phyloP scores from a whole-genome alignment of 2,113 vertebrate genomes.

The Pygoscelis antarcticus region DNA sequence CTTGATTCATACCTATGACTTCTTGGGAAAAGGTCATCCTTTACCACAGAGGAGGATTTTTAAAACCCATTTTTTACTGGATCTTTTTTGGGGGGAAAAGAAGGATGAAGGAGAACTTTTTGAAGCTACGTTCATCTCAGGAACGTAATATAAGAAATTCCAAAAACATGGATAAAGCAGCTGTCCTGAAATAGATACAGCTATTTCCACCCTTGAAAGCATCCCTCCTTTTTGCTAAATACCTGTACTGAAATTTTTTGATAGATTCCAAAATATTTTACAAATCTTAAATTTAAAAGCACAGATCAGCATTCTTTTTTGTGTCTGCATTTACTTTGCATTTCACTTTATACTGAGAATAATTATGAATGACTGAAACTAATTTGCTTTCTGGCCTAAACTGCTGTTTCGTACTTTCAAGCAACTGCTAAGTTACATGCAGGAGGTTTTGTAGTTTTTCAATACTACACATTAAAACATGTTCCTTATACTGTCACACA shows the following conservation, averaged over 20 bases:
- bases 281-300: background rate
- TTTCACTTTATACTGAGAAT: background rate
- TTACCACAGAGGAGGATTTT: background rate
- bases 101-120: background rate
- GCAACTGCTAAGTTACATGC: background rate
- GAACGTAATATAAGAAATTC: background rate
- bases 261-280: background rate
- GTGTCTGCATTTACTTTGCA: background rate
- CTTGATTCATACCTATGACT: background rate
- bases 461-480: background rate
- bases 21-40: background rate
- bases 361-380: background rate
- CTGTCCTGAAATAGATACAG: background rate
- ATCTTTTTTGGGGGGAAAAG: background rate
- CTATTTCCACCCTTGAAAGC: background rate
- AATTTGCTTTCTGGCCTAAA: background rate
- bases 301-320: background rate
- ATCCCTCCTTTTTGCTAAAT: background rate
- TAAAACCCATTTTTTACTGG: background rate
- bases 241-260: background rate
- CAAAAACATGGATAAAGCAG: background rate
- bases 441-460: background rate
- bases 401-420: background rate
- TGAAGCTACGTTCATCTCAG: background rate
- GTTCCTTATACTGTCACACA: background rate